Base-by-base conservation (phyloP, 2,888 invertebrate genomes). In the Colletes collaris region DNA sequence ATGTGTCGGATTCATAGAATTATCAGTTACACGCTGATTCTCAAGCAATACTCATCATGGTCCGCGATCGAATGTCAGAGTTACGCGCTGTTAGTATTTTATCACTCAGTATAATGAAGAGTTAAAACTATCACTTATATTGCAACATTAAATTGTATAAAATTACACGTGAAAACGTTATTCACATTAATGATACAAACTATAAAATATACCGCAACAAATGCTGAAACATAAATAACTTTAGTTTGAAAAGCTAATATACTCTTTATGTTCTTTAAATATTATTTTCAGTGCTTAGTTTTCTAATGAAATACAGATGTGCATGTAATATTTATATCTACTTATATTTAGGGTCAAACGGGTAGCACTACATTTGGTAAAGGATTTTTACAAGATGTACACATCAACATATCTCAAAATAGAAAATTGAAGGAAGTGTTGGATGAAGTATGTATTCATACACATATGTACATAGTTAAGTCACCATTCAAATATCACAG, bases 1-100 rank as follows among this genome's bases (percentile, higher is more conserved):
- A 63, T 81, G 77, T 76, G 35, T 59, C 70, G 75, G 81, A 77
- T 83, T 85, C 70, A 73, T 70, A 64, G 46, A 80, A 77, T 82
- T 77, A 81, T 86, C 83, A 89, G 87, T 88, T 76, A 76, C 56
- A 74, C 67, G 37, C 65, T 69, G 81, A 83, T 83, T 73, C 46
- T 76, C 59, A 77, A 68, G 64, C 78, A 73, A 83, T 72, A 81
- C 53, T 81, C 83, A 90, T 77, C 86, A 92, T 93, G 92, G 88
- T 92, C 56, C 91, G 92, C 73, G 92, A 92, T 87, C 92, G 93
- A 69, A 88, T 92, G 85, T 87, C 89, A 16, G 93, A 93, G 76
- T 89, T 93, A 82, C 89, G 86, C 83, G 90, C 91, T 35, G 93
- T 93, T 89, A 89, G 92, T 92, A 85, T 82, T 70, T 62, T 16